Evolutionary conservation across 1,140 invertebrate genomes (phyloP), one percentile per base, ranked within the genome.

Genomic region (Drosophila insularis): DNA sequence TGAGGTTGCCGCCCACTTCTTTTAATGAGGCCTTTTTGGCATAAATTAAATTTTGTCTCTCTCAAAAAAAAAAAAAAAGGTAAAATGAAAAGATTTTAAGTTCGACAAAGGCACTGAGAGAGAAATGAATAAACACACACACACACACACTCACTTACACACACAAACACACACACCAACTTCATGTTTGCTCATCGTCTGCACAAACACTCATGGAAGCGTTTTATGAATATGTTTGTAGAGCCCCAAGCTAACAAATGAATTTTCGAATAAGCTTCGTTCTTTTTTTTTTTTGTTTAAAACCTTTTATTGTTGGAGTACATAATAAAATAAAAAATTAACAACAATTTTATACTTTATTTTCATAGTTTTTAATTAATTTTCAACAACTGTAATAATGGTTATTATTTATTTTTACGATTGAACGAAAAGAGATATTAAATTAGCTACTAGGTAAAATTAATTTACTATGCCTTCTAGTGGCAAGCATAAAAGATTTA

Each of bases 11-110:
- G 43, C 43, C 43, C 19, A 50, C 43, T 50, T 50, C 21, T 31
- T 61, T 43, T 85, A 86, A 87, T 86, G 81, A 86, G 74, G 71
- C 7, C 77, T 74, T 87, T 87, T 63, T 69, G 62, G 59, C 32
- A 55, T 55, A 43, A 63, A 77, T 60, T 68, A 53, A 17, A 14
- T 27, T 27, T 46, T 55, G 17, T 8, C 17, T 3, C 27, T n/a
- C n/a, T n/a, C n/a, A n/a, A n/a, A n/a, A n/a, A 19, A 63, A 71
- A 68, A 67, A 62, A 59, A 72, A 68, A 63, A 62, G 58, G 32
- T 60, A 21, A 13, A 60, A 56, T 14, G 21, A 56, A 32, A 21
- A 14, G 31, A 58, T 46, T 43, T 50, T 50, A 23, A 68, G 74
- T 19, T 43, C 40, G 46, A 39, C 17, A 60, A 13, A 13, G 19